Conservation (phyloP, 2,113 vertebrate genomes). For the Ornithorhynchus anatinus region DNA sequence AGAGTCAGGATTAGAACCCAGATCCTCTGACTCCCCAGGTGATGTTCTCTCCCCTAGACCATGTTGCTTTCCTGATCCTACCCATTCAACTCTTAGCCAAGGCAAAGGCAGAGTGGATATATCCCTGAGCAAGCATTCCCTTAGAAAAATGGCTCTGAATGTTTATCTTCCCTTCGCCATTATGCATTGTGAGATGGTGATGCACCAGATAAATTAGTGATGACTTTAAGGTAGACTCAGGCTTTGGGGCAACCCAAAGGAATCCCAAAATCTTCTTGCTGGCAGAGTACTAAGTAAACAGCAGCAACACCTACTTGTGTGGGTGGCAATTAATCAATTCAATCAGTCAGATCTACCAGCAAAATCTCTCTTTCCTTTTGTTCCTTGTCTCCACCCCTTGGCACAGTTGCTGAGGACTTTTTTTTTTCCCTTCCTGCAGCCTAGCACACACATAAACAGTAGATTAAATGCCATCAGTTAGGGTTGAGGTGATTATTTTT, state of each 20-base stretch:
- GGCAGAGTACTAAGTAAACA: constrained; percentile 63
- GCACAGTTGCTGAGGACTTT: constrained; percentile 7
- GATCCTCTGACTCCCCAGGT: too few relatives aligned
- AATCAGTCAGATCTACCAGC: constrained; percentile 40
- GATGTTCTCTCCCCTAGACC: too few relatives aligned
- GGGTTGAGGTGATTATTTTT: accelerated
- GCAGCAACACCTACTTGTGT: constrained; percentile 54
- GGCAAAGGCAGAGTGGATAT: too few relatives aligned
- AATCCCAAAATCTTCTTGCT: constrained; percentile 55
- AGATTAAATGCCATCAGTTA: constrained; percentile 11
- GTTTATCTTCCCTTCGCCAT: constrained; percentile 27
- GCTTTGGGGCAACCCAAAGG: constrained; percentile 50
- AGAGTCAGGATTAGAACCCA: too few relatives aligned
- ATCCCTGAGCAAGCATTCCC: background rate
- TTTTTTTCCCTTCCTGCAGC: constrained; percentile 19
- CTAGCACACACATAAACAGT: background rate
- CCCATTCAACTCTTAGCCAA: too few relatives aligned
- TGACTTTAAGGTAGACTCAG: constrained; percentile 46
- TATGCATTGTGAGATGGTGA: constrained; percentile 29
- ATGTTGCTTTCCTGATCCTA: too few relatives aligned
- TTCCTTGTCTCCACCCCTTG: constrained; percentile 44
- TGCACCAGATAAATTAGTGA: constrained; percentile 27
- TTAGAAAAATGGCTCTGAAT: constrained; percentile 18
- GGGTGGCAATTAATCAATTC: constrained; percentile 65
- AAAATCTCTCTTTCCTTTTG: constrained; percentile 43